Conservation (phyloP, 2,113 vertebrate genomes). For the Pseudorectes ferrugineus region DNA sequence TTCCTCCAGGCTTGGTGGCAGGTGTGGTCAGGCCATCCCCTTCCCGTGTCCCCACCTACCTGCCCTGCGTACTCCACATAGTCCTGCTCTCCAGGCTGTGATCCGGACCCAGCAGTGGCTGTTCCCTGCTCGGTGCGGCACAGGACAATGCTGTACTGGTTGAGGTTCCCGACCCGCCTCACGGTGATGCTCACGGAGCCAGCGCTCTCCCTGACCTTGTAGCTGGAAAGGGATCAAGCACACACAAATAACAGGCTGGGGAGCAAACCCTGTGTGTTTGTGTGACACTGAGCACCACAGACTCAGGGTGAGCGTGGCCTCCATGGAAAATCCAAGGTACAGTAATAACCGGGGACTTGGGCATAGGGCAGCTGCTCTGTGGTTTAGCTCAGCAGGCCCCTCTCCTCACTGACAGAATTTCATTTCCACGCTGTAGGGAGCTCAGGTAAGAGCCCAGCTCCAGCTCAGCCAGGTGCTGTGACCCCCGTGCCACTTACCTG, state of each 20-base stretch:
- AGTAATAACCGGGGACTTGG: accelerated
- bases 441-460: not conserved
- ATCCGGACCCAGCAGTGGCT: conserved; percentile 74
- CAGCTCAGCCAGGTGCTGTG: not conserved
- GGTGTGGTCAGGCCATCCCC: accelerated
- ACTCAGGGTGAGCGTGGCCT: not conserved
- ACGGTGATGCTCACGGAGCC: conserved; percentile 84
- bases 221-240: conserved; percentile 71
- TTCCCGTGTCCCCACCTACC: conserved; percentile 57
- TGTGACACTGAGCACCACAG: not conserved
- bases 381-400: not conserved
- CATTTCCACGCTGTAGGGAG: not conserved
- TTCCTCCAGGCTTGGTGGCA: not conserved
- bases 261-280: not conserved
- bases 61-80: conserved; percentile 91
- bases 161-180: conserved; percentile 86
- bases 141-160: conserved; percentile 92
- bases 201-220: conserved; percentile 85
- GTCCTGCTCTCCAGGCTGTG: conserved; percentile 81
- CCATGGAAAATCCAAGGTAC: accelerated
- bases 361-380: not conserved
- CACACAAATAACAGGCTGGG: not conserved
- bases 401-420: not conserved
- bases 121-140: conserved; percentile 86
- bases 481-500: conserved; percentile 71